Evolutionary conservation across 2,113 vertebrate genomes (phyloP).

Genomic region (Nanger granti): DNA sequence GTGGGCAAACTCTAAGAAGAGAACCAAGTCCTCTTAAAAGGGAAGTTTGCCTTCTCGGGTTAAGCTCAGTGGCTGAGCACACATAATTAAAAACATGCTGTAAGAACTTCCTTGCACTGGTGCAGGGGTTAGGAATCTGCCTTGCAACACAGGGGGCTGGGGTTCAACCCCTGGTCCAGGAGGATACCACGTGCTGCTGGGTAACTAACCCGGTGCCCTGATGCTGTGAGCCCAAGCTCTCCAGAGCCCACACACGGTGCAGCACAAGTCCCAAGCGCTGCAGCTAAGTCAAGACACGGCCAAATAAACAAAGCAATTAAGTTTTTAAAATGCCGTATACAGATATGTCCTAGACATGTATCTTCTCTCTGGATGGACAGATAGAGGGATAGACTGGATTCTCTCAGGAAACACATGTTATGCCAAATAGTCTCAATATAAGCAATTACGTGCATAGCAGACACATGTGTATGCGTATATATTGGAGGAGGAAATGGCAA

Average conservation of each 20-base stretch:
- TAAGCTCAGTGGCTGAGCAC: no score
- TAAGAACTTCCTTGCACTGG: not conserved
- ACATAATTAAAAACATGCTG: no score
- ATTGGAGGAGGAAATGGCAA: not conserved
- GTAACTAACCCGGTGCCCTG: not conserved
- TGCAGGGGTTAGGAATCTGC: not conserved
- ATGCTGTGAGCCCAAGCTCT: not conserved
- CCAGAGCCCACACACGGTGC: rapidly evolving
- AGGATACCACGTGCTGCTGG: not conserved
- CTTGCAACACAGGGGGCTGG: not conserved
- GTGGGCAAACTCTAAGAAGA: no score
- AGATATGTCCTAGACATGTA: rapidly evolving
- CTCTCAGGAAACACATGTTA: not conserved
- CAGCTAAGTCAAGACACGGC: rapidly evolving
- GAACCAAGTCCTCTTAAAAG: not conserved
- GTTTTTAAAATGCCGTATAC: not conserved
- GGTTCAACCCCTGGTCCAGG: not conserved
- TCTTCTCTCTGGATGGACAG: not conserved
- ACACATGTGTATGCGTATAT: no score
- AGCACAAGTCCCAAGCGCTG: rapidly evolving
- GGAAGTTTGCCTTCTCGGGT: not conserved
- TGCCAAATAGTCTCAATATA: not conserved
- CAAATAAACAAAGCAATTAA: not conserved
- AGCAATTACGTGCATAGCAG: not conserved
- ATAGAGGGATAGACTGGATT: not conserved